Percentiles rank a stretch among this genome's conserved stretches.
phyloP scores from a whole-genome alignment of 2,113 vertebrate genomes.

The Gymnarchus niloticus region DNA sequence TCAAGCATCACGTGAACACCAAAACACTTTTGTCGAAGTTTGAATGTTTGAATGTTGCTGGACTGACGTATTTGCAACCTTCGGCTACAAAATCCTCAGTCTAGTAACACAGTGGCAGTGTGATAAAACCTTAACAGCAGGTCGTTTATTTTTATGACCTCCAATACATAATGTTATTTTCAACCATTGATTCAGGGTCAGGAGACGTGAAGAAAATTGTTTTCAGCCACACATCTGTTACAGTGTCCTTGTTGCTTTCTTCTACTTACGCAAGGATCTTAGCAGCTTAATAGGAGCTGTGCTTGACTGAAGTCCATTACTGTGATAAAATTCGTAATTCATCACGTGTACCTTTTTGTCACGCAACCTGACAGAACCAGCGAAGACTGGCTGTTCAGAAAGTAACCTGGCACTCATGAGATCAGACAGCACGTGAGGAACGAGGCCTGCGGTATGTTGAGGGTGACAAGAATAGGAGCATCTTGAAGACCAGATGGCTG shows the following conservation, averaged over 20 bases:
- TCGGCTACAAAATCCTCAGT: not conserved
- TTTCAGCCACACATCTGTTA: not conserved
- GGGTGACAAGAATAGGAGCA: not conserved
- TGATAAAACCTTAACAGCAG: not conserved
- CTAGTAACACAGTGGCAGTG: not conserved
- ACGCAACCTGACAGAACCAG: not conserved
- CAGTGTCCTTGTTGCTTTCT: not conserved
- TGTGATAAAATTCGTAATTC: not conserved
- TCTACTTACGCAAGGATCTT: not conserved
- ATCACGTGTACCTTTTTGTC: not conserved
- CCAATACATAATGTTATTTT: not conserved
- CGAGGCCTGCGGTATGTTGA: not conserved
- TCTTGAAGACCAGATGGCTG: not conserved
- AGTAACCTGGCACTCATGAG: not conserved
- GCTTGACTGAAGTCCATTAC: not conserved
- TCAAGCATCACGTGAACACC: not conserved
- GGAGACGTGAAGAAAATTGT: not conserved
- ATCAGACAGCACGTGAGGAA: not conserved
- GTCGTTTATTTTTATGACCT: not conserved
- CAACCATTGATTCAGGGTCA: not conserved
- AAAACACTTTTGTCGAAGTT: not conserved
- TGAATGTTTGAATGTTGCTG: not conserved
- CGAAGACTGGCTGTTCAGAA: not conserved
- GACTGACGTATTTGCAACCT: not conserved
- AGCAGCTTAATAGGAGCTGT: not conserved